Evolutionary conservation across 2,113 vertebrate species (phyloP), one percentile per base, ranked within the genome.

Genomic region (Thomomys bottae): DNA sequence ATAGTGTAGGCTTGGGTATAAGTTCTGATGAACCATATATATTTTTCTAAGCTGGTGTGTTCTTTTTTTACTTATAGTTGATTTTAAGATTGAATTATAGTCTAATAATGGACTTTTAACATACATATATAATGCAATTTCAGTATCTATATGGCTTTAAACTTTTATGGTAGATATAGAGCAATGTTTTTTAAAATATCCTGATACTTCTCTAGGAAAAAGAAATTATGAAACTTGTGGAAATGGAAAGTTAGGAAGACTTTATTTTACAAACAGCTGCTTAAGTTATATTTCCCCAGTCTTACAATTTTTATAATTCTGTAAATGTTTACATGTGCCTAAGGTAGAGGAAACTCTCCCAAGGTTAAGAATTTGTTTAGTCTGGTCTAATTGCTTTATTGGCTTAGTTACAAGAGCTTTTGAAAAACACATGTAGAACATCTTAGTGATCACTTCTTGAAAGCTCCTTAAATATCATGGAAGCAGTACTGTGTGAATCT

Each of bases 381-480:
- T 15, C 73, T 66, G 87, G 61, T 40, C 49, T 94, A 95, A 84
- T 96, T 96, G 90, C 54, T 95, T 95, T 94, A 92, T 86, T 95
- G 93, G 92, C 92, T 92, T 84, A 94, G 59, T 93, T 94, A 89
- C 38, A 95, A 95, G 78, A 76, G 75, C 66, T 95, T 71, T 96
- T 86, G 71, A 84, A 1, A 18, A 66, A 15, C 66, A 89, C 59
- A n/a, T 92, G 92, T 95, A 91, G 30, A 49, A 80, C 78, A 95
- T 93, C 89, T 83, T 77, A 21, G 36, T 42, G 90, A 68, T 83
- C 84, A 40, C 76, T 63, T 79, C 80, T 80, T 82, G 1, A 42
- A 84, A n/a, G 24, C 83, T 66, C 87, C 28, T 68, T 42, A n/a
- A 71, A 32, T 78, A 38, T 83, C 61, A 26, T 45, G 45, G 54